Evolutionary conservation across 2,888 invertebrate species (phyloP), one percentile per base, ranked within the genome.

Genomic region (Syrista parreyssii): DNA sequence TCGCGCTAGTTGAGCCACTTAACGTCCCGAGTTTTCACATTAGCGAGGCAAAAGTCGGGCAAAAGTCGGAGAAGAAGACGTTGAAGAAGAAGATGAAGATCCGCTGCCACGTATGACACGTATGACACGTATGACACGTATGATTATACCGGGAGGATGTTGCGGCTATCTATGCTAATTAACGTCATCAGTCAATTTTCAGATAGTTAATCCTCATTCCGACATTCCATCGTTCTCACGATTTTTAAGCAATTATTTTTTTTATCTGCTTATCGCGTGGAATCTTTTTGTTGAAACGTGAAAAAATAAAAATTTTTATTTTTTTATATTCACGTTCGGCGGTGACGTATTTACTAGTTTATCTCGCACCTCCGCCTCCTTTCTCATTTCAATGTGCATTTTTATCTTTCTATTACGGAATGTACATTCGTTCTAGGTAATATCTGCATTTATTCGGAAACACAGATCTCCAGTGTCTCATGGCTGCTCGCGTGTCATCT

Each of bases 1-100:
- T 82, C 82, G 87, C 84, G 88, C 89, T 90, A 91, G 90, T 91
- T 91, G 88, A 91, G 90, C 90, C 91, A 91, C 90, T 91, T 91
- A 90, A 90, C 88, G 88, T 88, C 87, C 82, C 86, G 88, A 90
- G 90, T 91, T 91, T 91, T 89, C 91, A 88, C 90, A 91, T 91
- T 91, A 90, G 90, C 89, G 89, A 89, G 89, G 90, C 90, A 90
- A 91, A 90, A 89, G 89, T 86, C 85, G 85, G 85, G 55, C 76
- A 69, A 36, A 36, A 36, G 36, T 36, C 36, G 36, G 36, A 40
- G 40, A 40, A 55, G 23, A 55, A 55, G 40, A 23, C 40, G 23
- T 15, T 23, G 23, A 55, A 55, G 40, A 55, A 55, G 40, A 55
- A 55, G 40, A 55, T 55, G 40, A 55, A 55, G 40, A 55, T 55